Conservation (phyloP, 2,888 invertebrate species). For the Blomia tropicalis region DNA sequence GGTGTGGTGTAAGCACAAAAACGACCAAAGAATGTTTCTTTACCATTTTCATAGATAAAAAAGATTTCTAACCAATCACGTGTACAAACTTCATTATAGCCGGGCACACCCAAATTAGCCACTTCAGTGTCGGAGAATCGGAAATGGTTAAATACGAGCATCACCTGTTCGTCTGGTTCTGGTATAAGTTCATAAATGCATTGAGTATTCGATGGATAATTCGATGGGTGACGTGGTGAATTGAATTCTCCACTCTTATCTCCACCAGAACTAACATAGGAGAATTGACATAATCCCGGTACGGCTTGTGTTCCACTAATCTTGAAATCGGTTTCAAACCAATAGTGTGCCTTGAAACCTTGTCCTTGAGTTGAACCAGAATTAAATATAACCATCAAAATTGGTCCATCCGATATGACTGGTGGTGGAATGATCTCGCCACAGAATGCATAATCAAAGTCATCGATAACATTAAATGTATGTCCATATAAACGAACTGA, state of each 20-base stretch:
- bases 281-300: constrained; percentile 72
- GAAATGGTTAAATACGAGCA: constrained; percentile 46
- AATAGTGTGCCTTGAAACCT: constrained; percentile 74
- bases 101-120: constrained; percentile 18
- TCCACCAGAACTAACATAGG: constrained; percentile 62
- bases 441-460: constrained; percentile 79
- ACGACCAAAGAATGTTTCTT: constrained; percentile 44
- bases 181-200: constrained; percentile 77
- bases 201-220: constrained; percentile 85
- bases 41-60: constrained; percentile 50
- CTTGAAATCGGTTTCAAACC: constrained; percentile 50
- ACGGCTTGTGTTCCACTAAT: constrained; percentile 56
- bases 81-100: constrained; percentile 48
- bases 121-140: constrained; percentile 27
- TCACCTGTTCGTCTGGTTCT: constrained; percentile 48
- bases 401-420: constrained; percentile 70
- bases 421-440: constrained; percentile 58
- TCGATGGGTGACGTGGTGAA: constrained; percentile 86
- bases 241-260: constrained; percentile 80
- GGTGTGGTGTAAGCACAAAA: constrained; percentile 82
- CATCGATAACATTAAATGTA: constrained; percentile 75
- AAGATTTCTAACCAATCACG: constrained; percentile 89
- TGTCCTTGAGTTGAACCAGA: constrained; percentile 75
- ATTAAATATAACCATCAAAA: constrained; percentile 84
- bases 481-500: constrained; percentile 23